Conservation (phyloP, 2,797 vertebrate genomes). For the Phylloscopus collybita region DNA sequence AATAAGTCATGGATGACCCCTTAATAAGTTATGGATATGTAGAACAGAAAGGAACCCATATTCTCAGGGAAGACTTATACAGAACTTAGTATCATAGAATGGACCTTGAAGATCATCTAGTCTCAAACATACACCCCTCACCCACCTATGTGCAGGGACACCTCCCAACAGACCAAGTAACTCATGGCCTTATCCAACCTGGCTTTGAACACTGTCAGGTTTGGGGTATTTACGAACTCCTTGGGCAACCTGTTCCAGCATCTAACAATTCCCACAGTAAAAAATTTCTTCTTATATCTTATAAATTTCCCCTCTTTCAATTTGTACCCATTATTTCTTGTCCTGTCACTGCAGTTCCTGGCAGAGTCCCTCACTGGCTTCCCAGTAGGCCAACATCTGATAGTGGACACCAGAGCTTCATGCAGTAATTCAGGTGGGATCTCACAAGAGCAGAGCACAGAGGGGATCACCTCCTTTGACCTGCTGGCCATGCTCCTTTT, state of each 20-base stretch:
- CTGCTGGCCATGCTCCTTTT: background rate
- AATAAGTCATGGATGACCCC: background rate
- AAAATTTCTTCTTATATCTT: background rate
- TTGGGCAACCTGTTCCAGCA: background rate
- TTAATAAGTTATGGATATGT: background rate
- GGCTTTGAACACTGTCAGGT: background rate
- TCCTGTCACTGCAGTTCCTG: background rate
- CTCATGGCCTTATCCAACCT: background rate
- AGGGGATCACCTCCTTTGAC: background rate
- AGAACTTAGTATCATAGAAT: background rate
- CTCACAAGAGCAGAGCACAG: background rate
- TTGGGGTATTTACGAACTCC: background rate
- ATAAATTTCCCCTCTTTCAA: background rate
- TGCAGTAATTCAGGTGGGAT: background rate
- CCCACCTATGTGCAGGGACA: background rate
- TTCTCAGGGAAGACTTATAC: background rate
- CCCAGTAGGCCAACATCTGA: background rate
- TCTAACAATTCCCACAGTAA: background rate
- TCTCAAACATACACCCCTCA: background rate
- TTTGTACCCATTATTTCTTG: background rate
- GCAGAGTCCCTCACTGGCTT: background rate
- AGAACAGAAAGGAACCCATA: background rate
- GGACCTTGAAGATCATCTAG: background rate
- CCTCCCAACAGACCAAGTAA: background rate
- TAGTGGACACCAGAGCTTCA: background rate